Percentiles rank a stretch among this genome's conserved stretches.
Conservation (phyloP, 2,113 vertebrate species). For the rabbit (Oryctolagus cuniculus) region DNA sequence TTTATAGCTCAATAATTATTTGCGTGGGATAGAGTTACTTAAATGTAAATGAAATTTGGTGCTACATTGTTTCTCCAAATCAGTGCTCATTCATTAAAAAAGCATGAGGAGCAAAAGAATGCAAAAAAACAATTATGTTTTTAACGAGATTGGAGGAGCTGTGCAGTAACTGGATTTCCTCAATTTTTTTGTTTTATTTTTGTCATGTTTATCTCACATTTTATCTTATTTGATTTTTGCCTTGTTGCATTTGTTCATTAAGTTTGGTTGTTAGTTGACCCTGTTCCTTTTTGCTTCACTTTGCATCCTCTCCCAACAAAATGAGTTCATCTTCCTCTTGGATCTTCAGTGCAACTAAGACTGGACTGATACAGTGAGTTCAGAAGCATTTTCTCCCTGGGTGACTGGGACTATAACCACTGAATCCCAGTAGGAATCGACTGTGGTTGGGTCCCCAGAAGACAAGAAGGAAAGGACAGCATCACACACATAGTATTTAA, state of each 20-base stretch:
- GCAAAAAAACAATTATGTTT: neutral
- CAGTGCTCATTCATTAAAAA: neutral
- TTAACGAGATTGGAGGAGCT: neutral
- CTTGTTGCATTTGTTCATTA: neutral
- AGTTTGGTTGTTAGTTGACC: neutral
- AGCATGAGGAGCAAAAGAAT: neutral
- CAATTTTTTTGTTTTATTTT: neutral
- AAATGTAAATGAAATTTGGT: neutral
- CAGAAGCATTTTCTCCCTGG: neutral
- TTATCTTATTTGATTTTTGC: neutral
- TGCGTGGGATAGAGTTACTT: neutral
- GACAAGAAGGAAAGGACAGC: neutral
- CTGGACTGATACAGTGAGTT: neutral
- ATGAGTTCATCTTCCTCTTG: neutral
- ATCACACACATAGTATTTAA: neutral
- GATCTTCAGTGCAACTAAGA: neutral
- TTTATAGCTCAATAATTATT: neutral
- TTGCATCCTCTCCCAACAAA: neutral
- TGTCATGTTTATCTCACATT: neutral
- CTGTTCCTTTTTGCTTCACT: neutral
- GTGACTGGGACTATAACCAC: neutral
- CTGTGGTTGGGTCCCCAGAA: neutral
- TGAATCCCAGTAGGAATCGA: neutral
- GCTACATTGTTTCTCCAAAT: neutral
- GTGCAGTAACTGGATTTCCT: slow-evolving; percentile 5